Evolutionary conservation across 2,888 invertebrate genomes (phyloP), one percentile per base, ranked within the genome.

Genomic region (Rhyacophila evoluta): DNA sequence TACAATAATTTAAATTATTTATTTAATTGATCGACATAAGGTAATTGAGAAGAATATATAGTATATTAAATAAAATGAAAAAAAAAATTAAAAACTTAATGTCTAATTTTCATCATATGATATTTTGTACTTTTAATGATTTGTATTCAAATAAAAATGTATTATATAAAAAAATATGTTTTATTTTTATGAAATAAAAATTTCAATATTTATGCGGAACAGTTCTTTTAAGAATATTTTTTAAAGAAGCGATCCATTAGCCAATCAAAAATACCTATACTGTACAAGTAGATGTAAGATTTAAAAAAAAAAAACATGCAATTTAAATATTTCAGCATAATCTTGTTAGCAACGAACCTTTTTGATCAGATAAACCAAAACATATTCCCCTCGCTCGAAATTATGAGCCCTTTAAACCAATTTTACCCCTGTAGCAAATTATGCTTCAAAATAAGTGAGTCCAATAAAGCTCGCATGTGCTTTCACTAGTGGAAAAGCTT

Each of bases 291-390:
- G n/a, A n/a, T n/a, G n/a, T n/a, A n/a, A n/a, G n/a, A n/a, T n/a
- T n/a, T n/a, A n/a, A n/a, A n/a, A n/a, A n/a, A n/a, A 33, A 33
- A 55, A 55, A 55, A 55, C 55, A 55, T 55, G 55, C 55, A 55
- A 55, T 55, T 55, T 55, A 12, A 55, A 55, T 8, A 55, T 25
- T 55, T 55, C 25, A 25, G 8, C 55, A 19, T 55, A 55, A 55
- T 55, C 55, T 55, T 55, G 55, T 55, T 55, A 55, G 55, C 19
- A 55, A 55, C 19, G 55, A 55, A 55, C 55, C 55, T 55, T 55
- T 55, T 55, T 55, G 55, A 55, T 55, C 55, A 55, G 55, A 55
- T 55, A 55, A 55, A 55, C 55, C 55, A 55, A 55, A 55, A 55
- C 55, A 55, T 55, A 55, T 55, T 55, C 55, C 55, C 55, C 19